Evolutionary conservation across 2,113 vertebrate genomes (phyloP).

Genomic region (Gopherus evgoodei): DNA sequence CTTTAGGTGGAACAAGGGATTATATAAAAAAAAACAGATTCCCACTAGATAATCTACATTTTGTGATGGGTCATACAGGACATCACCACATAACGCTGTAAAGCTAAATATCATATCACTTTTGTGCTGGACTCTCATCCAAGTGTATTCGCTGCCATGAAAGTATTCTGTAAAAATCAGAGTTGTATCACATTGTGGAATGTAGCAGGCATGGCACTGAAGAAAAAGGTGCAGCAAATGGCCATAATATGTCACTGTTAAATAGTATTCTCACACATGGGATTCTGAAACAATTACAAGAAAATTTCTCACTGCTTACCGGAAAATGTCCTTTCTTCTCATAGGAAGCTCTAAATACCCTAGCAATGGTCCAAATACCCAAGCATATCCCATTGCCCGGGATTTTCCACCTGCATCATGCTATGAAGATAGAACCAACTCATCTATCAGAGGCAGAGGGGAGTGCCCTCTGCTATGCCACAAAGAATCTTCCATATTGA

Average conservation of each 20-base stretch:
- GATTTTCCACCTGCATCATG: background rate
- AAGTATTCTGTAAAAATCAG: background rate
- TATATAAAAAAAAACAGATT: background rate
- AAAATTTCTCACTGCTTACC: background rate
- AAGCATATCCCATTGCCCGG: background rate
- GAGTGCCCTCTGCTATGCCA: background rate
- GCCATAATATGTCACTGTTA: background rate
- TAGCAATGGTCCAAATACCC: background rate
- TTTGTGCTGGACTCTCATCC: background rate
- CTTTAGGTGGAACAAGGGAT: slow-evolving; percentile 15
- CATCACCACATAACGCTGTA: background rate
- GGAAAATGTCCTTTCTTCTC: background rate
- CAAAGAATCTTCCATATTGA: background rate
- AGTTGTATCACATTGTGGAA: background rate
- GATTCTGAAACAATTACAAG: background rate
- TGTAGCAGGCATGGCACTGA: background rate
- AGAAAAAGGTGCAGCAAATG: background rate
- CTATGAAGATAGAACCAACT: background rate
- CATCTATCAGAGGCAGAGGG: background rate
- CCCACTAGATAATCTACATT: background rate
- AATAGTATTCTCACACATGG: background rate
- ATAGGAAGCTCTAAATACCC: background rate
- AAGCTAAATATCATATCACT: background rate
- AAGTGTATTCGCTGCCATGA: background rate
- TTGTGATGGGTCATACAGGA: background rate